These are phyloP conservation scores for Cyprinodon brontotheroides DNA, from an alignment of 2,113 vertebrate genomes.

Conservation along the genomic window DNA sequence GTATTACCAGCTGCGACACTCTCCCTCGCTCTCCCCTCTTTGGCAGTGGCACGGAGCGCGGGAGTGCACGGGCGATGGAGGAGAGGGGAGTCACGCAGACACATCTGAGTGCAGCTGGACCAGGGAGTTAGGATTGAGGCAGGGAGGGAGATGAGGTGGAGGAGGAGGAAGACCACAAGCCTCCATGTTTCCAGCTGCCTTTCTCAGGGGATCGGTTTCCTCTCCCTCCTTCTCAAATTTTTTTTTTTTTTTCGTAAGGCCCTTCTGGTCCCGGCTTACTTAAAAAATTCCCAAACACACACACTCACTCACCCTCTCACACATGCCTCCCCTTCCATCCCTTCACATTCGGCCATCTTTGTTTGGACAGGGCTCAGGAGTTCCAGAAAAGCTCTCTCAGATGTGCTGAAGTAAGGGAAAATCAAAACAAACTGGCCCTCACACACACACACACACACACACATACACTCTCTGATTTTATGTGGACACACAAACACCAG, in stretches of 20 bases:
- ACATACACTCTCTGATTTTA: conserved; percentile 28
- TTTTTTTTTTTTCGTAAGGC: conserved; percentile 75
- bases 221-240: conserved; percentile 74
- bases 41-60: conserved; percentile 83
- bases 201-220: conserved; percentile 90
- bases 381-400: conserved; percentile 87
- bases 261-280: conserved; percentile 82
- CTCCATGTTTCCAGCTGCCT: conserved; percentile 91
- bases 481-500: conserved; percentile 54
- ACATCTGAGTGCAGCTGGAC: conserved; percentile 95
- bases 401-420: conserved; percentile 88
- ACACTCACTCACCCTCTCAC: conserved; percentile 9
- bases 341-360: conserved; percentile 88
- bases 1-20: conserved; percentile 98
- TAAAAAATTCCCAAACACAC: conserved; percentile 65
- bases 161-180: conserved; percentile 84
- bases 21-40: conserved; percentile 83
- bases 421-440: conserved; percentile 81
- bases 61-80: conserved; percentile 46
- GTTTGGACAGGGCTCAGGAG: conserved; percentile 89
- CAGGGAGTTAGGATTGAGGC: conserved; percentile 53
- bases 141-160: conserved; percentile 9
- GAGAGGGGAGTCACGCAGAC: conserved; percentile 77
- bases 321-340: conserved; percentile 66
- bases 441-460: conserved; percentile 57